Evolutionary conservation across 2,797 vertebrate species (phyloP), one percentile per base, ranked within the genome.

Genomic region (Valencia hispanica): DNA sequence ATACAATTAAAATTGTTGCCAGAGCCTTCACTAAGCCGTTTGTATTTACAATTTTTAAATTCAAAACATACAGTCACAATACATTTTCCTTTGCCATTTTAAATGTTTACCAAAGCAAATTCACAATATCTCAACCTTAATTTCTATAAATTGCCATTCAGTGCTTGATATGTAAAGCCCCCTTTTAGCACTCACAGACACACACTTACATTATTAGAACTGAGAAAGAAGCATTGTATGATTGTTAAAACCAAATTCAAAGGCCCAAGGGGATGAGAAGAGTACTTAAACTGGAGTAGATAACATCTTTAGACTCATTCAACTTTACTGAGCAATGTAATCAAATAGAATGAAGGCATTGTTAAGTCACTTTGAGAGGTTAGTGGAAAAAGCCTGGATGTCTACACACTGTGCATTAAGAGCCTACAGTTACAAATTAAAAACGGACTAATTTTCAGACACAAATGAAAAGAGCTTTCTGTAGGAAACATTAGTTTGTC

Each of bases 231-330:
- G 18, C 30, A 36, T 8, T 72, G 20, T 70, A 65, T 82, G 80
- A 68, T 59, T 79, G 75, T 84, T 89, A 74, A 81, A 75, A 84
- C 53, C 70, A 55, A 78, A 80, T 82, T 87, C 74, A 84, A 84
- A 84, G 43, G 68, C 81, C 81, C 22, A 79, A 72, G 86, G 79
- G 78, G 84, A 82, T 84, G 78, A 78, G 84, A 75, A 73, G 74
- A 76, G 82, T 85, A 77, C 73, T 77, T 81, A 59, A 87, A 79
- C 63, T 74, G 57, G 59, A 79, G 51, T 7, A 34, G 88, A 92
- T 92, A 91, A 79, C 80, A 92, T 91, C 86, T 85, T 77, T 71
- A 69, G 73, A 85, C 84, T 85, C 84, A 80, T 83, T 94, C 78
- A 74, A 84, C 81, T 88, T 91, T 88, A 92, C 90, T 87, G 87